Evolutionary conservation across 2,113 vertebrate species (phyloP), one percentile per base, ranked within the genome.

Genomic region (Channa argus): DNA sequence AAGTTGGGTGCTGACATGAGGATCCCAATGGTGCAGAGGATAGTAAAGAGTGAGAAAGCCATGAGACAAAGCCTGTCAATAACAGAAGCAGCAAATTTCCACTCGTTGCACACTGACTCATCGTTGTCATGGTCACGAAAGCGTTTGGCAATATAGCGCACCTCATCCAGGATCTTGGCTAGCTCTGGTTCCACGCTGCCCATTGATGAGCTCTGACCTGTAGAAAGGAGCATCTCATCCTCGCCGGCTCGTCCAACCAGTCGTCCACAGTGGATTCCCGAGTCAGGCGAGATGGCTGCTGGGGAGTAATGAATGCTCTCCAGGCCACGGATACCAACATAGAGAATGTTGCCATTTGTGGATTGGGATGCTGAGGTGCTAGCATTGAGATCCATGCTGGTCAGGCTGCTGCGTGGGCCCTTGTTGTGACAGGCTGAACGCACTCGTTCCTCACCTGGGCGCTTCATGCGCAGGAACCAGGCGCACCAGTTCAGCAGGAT

Each of bases 1-100:
- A 98, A 97, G 87, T 97, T 99, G 64, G 97, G 98, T 0, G 97
- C 96, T 0, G 97, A 98, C 98, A 98, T 97, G 76, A 99, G 94
- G 88, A 99, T 98, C 46, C 95, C 96, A 1, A 99, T 95, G 45
- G 97, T 98, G 91, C 96, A 98, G 85, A 99, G 95, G 82, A 97
- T 95, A 8, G 96, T 98, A 86, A 99, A 95, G 82, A 98, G 79
- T 0, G 96, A 98, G 88, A 99, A 99, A 14, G 96, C 96, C 96
- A 99, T 95, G 74, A 99, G 90, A 84, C 97, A 99, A 59, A 99
- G 95, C 66, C 98, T 95, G 93, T 99, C 98, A 47, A 99, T 96
- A 6, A 99, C 98, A 0, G 96, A 95, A 1, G 97, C 97, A 0
- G 97, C 98, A 49, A 99, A 99, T 81, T 98, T 98, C 98, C 98